Evolutionary conservation across 1,140 invertebrate genomes (phyloP), one percentile per base, ranked within the genome.

Genomic region (Elymnias hypermnestra): DNA sequence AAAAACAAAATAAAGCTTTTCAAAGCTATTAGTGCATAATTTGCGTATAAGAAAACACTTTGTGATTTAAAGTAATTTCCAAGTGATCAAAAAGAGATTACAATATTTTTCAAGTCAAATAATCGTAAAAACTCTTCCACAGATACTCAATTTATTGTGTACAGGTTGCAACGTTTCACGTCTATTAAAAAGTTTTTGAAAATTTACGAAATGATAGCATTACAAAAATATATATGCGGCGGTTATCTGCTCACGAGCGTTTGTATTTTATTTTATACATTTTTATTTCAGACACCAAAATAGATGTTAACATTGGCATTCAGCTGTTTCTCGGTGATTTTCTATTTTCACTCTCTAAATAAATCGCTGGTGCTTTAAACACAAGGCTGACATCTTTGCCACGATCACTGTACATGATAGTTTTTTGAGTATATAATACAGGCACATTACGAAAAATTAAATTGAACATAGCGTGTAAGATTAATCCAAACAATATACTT

Each of bases 221-320:
- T 48, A 58, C 36, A 44, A 50, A 51, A 35, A 50, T 38, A 52
- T 26, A 44, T 46, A 36, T 40, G 29, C 47, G 25, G 35, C 42
- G 48, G 33, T 47, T 43, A 36, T 47, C 38, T 53, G 21, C 28
- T 53, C 47, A 29, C 37, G 35, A 36, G 36, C 50, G 44, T 56
- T 58, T 53, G 49, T 52, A 49, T 64, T 64, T 72, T 57, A 63
- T 73, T 58, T 65, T 50, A 54, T 58, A 55, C 54, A 56, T 62
- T 72, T 70, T 71, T 66, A 76, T 73, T 68, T 59, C 57, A 64
- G 53, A 40, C 59, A 68, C 70, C 47, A 46, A 72, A 76, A 76
- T 78, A 78, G 64, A 72, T 42, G 63, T 70, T 82, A 79, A 79
- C 73, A 78, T 83, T 83, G 73, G 75, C 72, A 79, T 79, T 76